Conservation (phyloP, 2,888 invertebrate genomes). For the Ditula angustiorana region DNA sequence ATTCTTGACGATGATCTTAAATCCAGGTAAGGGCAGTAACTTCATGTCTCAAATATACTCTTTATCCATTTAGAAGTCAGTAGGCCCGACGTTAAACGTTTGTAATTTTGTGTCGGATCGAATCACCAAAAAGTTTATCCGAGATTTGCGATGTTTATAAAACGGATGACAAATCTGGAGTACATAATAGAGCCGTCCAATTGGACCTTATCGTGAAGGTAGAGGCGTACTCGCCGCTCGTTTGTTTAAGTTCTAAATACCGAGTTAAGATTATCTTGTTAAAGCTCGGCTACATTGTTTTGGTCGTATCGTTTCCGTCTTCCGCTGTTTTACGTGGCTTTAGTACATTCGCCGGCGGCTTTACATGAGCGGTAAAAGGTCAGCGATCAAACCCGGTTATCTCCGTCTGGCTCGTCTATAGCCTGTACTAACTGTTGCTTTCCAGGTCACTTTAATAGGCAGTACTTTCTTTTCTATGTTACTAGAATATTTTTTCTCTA, state of each 20-base stretch:
- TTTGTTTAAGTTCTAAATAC: slow-evolving; percentile 14
- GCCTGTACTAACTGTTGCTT: slow-evolving; percentile 26
- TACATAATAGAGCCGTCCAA: slow-evolving; percentile 1
- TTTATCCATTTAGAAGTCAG: too few relatives aligned
- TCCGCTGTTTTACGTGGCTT: slow-evolving; percentile 28
- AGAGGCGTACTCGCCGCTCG: slow-evolving; percentile 15
- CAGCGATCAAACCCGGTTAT: slow-evolving; percentile 39
- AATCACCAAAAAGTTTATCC: background rate
- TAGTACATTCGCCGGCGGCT: slow-evolving; percentile 15
- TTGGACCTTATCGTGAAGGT: slow-evolving; percentile 27
- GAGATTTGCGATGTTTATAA: background rate
- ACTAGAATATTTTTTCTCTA: background rate
- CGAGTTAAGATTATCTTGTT: slow-evolving; percentile 33
- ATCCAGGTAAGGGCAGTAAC: slow-evolving; percentile 68
- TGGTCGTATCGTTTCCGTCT: slow-evolving; percentile 35
- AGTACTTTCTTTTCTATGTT: background rate
- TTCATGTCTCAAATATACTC: background rate
- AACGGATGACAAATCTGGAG: background rate
- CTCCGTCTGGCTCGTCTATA: slow-evolving; percentile 24
- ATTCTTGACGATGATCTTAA: slow-evolving; percentile 80
- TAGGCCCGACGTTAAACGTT: background rate
- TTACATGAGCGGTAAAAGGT: slow-evolving; percentile 29
- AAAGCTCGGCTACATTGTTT: slow-evolving; percentile 35
- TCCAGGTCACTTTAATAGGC: slow-evolving; percentile 25
- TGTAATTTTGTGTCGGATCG: background rate